phyloP scores from a whole-genome alignment of 2,888 invertebrate genomes.

The Phyto melanocephala region DNA sequence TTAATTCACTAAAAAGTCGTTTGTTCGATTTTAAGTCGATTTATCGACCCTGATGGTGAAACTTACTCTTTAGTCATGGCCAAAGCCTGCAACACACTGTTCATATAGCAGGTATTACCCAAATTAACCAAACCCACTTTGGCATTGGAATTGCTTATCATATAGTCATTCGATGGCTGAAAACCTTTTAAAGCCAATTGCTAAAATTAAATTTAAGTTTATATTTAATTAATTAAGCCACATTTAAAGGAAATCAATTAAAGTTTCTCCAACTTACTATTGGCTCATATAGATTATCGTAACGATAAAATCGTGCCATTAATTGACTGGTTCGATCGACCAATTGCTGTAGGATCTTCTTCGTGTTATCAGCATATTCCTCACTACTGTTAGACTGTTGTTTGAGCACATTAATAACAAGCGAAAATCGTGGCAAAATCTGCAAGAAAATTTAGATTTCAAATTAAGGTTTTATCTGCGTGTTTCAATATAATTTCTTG shows the following conservation, averaged over 20 bases:
- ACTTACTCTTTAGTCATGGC: constrained; percentile 88
- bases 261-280: constrained; percentile 77
- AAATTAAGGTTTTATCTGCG: too few species aligned
- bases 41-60: too few species aligned
- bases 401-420: constrained; percentile 80
- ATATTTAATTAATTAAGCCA: too few species aligned
- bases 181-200: constrained; percentile 79
- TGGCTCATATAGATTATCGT: constrained; percentile 79
- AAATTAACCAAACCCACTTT: constrained; percentile 88
- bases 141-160: constrained; percentile 72
- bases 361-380: constrained; percentile 81
- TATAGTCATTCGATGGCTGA: constrained; percentile 79
- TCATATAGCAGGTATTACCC: constrained; percentile 94
- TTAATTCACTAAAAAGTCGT: too few species aligned
- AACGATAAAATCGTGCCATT: constrained; percentile 80
- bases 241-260: neutral
- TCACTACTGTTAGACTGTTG: constrained; percentile 80
- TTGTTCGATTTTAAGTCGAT: too few species aligned
- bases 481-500: too few species aligned
- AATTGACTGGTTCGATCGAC: constrained; percentile 82
- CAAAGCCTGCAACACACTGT: constrained; percentile 90
- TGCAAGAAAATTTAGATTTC: constrained; percentile 63
- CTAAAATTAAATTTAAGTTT: constrained; percentile 52
- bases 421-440: constrained; percentile 80
- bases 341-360: constrained; percentile 81